Evolutionary conservation across 2,797 vertebrate genomes (phyloP), one percentile per base, ranked within the genome.

Genomic region (Scleropages formosus): DNA sequence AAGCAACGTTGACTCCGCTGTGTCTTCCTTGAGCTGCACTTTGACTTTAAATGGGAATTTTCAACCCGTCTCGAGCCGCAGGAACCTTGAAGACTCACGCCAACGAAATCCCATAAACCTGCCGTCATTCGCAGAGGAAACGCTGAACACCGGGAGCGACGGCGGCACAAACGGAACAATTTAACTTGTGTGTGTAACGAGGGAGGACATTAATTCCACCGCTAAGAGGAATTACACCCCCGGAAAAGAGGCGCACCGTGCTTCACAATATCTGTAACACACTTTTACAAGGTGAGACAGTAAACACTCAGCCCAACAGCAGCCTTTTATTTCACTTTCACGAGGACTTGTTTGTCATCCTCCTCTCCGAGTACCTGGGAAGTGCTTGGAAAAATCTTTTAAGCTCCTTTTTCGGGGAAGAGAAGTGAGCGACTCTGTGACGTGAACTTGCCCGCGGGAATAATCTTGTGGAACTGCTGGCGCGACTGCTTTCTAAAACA

Each of bases 301-400:
- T 67, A 67, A 67, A 46, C 18, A 67, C 49, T 20, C 65, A 67
- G 9, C 20, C 18, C 3, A 44, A 11, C 66, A n/a, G 31, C 4
- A n/a, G 9, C n/a, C 47, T 66, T 44, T 67, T 67, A 67, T 46
- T 39, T 67, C 24, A 49, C 44, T 67, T 39, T 47, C 31, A 67
- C 13, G 31, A 22, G 22, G 46, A 46, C 10, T 49, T 67, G 8
- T 49, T 15, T 39, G 6, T 39, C 31, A 39, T 39, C 31, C 31
- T 39, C 31, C 39, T 39, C 39, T 39, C 31, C 39, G 31, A 67
- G n/a, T 67, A 13, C n/a, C 8, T 24, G n/a, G 46, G 65, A 20
- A 39, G 31, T 2, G 31, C 39, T 6, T 39, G 2, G 2, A 2
- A n/a, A 7, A 11, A 49, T 20, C 44, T 67, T 67, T 20, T 22